Base-by-base conservation (phyloP, 2,113 vertebrate species). In the Balaeniceps rex region DNA sequence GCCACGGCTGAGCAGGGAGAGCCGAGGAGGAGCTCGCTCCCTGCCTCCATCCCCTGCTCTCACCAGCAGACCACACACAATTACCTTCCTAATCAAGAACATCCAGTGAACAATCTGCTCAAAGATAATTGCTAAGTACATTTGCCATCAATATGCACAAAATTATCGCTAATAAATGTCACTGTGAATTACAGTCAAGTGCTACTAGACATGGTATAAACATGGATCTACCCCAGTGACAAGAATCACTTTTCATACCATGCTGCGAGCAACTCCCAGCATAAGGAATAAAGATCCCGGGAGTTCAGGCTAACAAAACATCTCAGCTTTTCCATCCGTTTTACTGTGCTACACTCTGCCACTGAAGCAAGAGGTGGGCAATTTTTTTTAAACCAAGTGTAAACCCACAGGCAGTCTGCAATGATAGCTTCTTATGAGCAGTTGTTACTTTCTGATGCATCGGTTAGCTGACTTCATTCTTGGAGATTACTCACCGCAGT, bases 1-100 rank as follows among this genome's bases (percentile, higher is more conserved):
- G 52, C 70, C 34, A 31, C 18, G 25, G 92, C 26, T 33, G 38
- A 66, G 83, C 14, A 2, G 28, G 34, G 65, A 28, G 22, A 94
- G 79, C 33, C 0, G 0, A 88, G 51, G 66, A 94, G 80, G 29
- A 69, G 66, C 71, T 83, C 9, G 1, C 47, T 93, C 95, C 91
- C 90, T 88, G 87, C 42, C 72, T 61, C 64, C 82, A n/a, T 58
- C 60, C 71, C 75, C 76, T 57, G 61, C 78, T 76, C 76, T 77
- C 85, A 36, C 79, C 71, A 81, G 71, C 63, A 96, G 97, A 97
- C 94, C 94, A 97, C 95, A 96, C 69, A 78, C 96, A 95, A 90
- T 77, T 78, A 92, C 74, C 54, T 36, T 78, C 65, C 82, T 94
- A 94, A 96, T 89, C 78, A 91, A 91, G 81, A 89, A 83, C 89